Conservation (phyloP, 2,113 vertebrate genomes). For the Lasiurus borealis region DNA sequence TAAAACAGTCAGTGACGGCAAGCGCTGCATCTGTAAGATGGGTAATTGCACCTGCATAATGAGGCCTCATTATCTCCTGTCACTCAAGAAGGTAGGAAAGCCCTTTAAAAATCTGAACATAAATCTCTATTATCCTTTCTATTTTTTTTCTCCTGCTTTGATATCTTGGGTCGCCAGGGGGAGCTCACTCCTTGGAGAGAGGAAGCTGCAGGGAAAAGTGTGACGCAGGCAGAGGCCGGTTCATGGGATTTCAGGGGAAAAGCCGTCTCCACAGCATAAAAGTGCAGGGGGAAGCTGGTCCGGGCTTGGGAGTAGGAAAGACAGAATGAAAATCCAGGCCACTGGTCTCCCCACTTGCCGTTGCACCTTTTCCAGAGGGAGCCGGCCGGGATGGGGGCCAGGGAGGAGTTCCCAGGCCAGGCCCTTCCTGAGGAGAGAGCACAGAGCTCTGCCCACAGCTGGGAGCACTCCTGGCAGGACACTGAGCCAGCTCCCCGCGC, state of each 20-base stretch:
- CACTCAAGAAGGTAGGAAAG: neutral
- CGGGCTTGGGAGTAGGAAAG: neutral
- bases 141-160: neutral
- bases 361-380: neutral
- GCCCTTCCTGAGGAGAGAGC: neutral
- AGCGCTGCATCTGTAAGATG: neutral
- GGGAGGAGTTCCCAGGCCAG: neutral
- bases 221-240: neutral
- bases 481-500: accelerated
- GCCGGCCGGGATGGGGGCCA: neutral
- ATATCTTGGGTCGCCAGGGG: neutral
- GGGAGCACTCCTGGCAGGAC: accelerated
- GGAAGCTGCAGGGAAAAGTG: neutral
- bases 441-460: neutral
- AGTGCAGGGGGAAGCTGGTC: neutral
- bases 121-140: neutral
- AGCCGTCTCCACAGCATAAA: neutral
- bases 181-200: neutral
- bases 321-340: neutral
- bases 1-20: neutral
- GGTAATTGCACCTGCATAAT: neutral
- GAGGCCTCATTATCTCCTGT: neutral
- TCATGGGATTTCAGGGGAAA: neutral
- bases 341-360: neutral
- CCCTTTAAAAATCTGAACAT: neutral